phyloP scores from a whole-genome alignment of 2,797 vertebrate species.

The Malacoctenus gilli region DNA sequence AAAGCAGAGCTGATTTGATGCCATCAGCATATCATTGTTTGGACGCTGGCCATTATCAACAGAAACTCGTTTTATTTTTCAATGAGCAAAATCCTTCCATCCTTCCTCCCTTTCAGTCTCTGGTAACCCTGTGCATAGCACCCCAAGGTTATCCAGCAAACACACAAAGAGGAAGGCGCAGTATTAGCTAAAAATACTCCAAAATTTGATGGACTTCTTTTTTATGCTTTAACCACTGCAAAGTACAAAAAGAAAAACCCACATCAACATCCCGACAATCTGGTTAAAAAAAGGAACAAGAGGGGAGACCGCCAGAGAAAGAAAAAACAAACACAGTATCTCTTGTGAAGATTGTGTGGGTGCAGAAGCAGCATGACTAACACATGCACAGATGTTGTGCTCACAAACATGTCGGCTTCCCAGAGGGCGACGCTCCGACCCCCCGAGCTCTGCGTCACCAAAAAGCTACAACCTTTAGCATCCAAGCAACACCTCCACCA shows the following conservation, averaged over 20 bases:
- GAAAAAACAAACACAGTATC: conserved; percentile 46
- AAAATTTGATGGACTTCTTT: conserved; percentile 9
- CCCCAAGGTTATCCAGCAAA: conserved; percentile 3
- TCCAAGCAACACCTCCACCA: conserved; percentile 15
- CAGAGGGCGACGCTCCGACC: conserved; percentile 62
- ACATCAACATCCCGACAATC: conserved; percentile 2
- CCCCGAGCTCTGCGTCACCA: conserved; percentile 50
- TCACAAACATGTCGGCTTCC: conserved; percentile 50
- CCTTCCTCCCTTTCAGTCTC: background rate
- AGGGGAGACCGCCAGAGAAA: background rate
- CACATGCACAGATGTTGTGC: conserved; percentile 71
- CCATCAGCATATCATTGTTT: background rate
- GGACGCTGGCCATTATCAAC: background rate
- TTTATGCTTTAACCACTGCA: background rate
- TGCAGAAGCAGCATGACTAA: conserved; percentile 65
- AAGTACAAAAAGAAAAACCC: conserved; percentile 8
- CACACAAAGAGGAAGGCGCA: background rate
- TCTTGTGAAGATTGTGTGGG: conserved; percentile 63
- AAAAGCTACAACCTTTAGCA: conserved; percentile 26
- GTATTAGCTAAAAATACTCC: background rate
- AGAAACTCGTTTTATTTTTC: conserved; percentile 8
- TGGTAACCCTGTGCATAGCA: conserved; percentile 4
- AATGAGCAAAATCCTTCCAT: no score
- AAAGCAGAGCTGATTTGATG: conserved; percentile 21
- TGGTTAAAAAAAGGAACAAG: conserved; percentile 6